Conservation (phyloP, 1,140 invertebrate species). For the Ceratoteleas bidentatus region DNA sequence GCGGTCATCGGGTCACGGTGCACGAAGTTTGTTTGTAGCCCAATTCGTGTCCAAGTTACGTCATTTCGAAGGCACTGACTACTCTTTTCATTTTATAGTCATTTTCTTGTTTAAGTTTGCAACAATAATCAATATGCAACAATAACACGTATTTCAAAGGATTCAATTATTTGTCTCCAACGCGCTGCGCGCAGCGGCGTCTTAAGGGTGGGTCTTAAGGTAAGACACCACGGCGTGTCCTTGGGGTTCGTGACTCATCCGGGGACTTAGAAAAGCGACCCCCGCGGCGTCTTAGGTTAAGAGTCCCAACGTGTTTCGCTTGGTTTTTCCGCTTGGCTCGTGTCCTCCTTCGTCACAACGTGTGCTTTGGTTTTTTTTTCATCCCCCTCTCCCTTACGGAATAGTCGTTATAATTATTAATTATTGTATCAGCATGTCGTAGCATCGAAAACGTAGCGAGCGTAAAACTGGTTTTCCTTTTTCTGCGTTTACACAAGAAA, state of each 20-base stretch:
- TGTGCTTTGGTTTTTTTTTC: background rate
- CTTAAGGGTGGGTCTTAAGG: conserved; percentile 22
- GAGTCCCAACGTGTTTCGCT: conserved; percentile 2
- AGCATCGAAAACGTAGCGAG: conserved; percentile 65
- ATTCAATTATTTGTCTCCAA: conserved; percentile 67
- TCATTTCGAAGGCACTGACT: conserved; percentile 66
- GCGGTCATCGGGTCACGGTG: conserved; percentile 9
- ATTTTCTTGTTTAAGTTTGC: conserved; percentile 61
- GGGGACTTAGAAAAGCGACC: conserved; percentile 5
- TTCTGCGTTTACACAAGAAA: conserved; percentile 61
- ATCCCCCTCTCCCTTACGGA: conserved; percentile 34
- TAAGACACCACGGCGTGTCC: conserved; percentile 26
- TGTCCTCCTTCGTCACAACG: no score
- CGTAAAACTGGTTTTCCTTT: conserved; percentile 48
- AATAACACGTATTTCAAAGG: conserved; percentile 65
- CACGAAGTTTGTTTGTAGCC: background rate
- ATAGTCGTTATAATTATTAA: conserved; percentile 62
- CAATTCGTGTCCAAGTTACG: conserved; percentile 35
- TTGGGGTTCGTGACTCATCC: conserved; percentile 17
- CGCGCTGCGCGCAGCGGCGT: conserved; percentile 32
- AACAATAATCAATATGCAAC: conserved; percentile 67
- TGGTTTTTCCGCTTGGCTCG: background rate
- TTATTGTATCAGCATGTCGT: conserved; percentile 67
- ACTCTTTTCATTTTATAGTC: conserved; percentile 73
- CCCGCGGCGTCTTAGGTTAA: conserved; percentile 22